Evolutionary conservation across 2,797 vertebrate species (phyloP).

Genomic region (Carduelis carduelis): DNA sequence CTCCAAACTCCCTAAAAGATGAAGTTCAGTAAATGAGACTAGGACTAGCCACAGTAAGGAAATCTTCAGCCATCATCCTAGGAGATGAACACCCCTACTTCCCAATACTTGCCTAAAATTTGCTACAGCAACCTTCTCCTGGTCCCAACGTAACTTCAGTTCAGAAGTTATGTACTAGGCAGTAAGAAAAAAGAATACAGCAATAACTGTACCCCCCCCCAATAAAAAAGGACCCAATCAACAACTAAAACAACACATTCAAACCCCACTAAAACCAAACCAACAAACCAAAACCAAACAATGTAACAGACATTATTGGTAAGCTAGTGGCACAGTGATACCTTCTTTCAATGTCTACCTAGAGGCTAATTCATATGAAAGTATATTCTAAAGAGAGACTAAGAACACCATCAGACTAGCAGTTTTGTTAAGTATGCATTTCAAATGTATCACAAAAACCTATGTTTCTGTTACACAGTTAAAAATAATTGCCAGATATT

Average conservation of each 20-base stretch:
- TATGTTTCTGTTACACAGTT: not conserved
- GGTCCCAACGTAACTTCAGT: not conserved
- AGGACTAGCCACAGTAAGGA: not conserved
- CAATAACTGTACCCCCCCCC: not conserved
- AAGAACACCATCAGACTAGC: not conserved
- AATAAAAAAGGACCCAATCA: not conserved
- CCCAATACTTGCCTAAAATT: not conserved
- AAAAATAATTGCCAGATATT: not conserved
- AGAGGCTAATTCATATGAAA: not conserved
- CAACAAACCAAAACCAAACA: not conserved
- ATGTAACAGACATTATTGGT: not conserved
- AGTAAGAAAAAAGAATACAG: not conserved
- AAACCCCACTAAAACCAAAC: not conserved
- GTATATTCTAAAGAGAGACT: not conserved
- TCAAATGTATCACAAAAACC: not conserved
- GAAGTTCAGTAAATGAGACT: not conserved
- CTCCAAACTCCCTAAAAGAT: not conserved
- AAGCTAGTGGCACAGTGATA: not conserved
- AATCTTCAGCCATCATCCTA: not conserved
- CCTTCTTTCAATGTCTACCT: not conserved
- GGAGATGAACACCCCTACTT: not conserved
- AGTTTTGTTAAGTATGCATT: not conserved
- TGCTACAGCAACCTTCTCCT: not conserved
- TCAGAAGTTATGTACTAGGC: not conserved
- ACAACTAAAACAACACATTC: not conserved